phyloP scores from a whole-genome alignment of 2,113 vertebrate genomes.

The Siniperca chuatsi region DNA sequence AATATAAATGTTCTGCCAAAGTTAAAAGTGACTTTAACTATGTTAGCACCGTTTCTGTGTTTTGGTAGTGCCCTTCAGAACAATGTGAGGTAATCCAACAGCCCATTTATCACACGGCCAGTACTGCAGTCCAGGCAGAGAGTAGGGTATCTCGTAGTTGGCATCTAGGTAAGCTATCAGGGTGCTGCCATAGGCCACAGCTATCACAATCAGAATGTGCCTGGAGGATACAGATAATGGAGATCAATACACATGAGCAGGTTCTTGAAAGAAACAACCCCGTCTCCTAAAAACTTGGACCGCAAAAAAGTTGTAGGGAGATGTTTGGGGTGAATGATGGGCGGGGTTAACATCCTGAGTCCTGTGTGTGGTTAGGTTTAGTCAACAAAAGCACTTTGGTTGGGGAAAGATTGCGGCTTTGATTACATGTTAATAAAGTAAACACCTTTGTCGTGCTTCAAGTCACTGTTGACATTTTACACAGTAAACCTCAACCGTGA shows the following conservation, averaged over 20 bases:
- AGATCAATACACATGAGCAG: conserved; percentile 1
- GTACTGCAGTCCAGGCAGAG: conserved; percentile 87
- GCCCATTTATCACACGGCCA: conserved; percentile 90
- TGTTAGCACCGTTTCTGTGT: conserved; percentile 84
- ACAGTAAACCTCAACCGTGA: not conserved
- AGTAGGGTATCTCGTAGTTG: conserved; percentile 85
- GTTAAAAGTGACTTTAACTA: not conserved
- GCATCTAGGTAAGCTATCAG: conserved; percentile 89
- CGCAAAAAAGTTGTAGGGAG: not conserved
- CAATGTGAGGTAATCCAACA: conserved; percentile 89
- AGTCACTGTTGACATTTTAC: not conserved
- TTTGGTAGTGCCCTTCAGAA: conserved; percentile 70
- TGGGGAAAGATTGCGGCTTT: not conserved
- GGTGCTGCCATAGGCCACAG: conserved; percentile 87
- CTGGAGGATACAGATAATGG: conserved; percentile 74
- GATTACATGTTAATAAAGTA: not conserved
- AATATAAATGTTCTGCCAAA: not conserved
- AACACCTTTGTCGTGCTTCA: not conserved
- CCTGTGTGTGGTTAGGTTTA: not conserved
- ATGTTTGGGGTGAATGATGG: not conserved
- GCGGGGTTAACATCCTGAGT: not conserved
- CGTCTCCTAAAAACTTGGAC: not conserved
- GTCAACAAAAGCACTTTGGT: not conserved
- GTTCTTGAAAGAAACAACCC: not conserved
- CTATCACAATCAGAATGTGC: conserved; percentile 93